These are phyloP conservation scores for Drosophila paracracens DNA, from an alignment of 2,888 invertebrate genomes.

Conservation along the genomic window DNA sequence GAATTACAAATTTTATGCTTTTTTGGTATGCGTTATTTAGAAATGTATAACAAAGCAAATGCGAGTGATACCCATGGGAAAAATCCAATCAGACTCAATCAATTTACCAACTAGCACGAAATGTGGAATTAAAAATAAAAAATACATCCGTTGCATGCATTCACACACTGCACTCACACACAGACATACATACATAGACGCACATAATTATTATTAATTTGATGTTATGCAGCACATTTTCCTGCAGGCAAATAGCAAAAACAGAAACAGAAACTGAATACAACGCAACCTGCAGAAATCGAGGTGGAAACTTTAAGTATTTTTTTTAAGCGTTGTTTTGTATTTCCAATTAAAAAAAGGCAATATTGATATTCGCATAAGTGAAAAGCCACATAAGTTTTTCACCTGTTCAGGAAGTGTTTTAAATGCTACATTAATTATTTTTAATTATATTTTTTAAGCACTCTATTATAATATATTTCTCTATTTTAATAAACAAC, in stretches of 20 bases:
- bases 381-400: not conserved
- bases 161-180: not conserved
- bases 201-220: slow-evolving; percentile 43
- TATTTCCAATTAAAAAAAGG: not conserved
- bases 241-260: slow-evolving; percentile 26
- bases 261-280: slow-evolving; percentile 9
- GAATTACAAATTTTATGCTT: not conserved
- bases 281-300: slow-evolving; percentile 9
- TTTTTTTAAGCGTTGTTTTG: not conserved
- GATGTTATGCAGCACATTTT: slow-evolving; percentile 16
- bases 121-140: slow-evolving; percentile 63
- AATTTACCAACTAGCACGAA: slow-evolving; percentile 54
- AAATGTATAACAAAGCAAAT: slow-evolving; percentile 13
- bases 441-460: not conserved
- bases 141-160: slow-evolving; percentile 2
- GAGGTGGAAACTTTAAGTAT: not conserved
- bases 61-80: slow-evolving; percentile 38
- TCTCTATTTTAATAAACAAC: too few relatives aligned
- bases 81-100: slow-evolving; percentile 67
- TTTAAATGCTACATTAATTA: not conserved
- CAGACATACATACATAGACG: not conserved
- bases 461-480: not conserved
- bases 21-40: not conserved
- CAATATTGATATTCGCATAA: not conserved
- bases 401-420: not conserved